Conservation (phyloP, 2,888 invertebrate species). For the Chaetogeoica ovagalla region DNA sequence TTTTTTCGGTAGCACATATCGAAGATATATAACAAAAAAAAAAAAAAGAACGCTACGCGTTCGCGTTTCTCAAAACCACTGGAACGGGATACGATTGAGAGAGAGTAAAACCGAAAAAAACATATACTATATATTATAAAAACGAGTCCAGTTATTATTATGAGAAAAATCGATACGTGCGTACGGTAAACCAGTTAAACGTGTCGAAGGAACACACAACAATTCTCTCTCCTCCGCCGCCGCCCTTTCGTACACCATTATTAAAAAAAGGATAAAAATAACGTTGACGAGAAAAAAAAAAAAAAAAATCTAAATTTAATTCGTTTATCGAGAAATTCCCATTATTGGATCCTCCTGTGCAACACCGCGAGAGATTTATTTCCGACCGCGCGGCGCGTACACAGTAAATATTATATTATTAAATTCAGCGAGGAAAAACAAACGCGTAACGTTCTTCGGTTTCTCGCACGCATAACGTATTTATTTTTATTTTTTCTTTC, state of each 20-base stretch:
- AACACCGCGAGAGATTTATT: too few relatives aligned
- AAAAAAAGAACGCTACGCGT: neutral
- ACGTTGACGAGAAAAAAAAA: too few relatives aligned
- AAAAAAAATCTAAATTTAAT: neutral
- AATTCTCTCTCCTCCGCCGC: neutral
- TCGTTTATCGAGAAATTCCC: neutral
- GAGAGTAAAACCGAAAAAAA: neutral
- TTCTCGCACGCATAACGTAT: neutral
- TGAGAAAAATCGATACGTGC: neutral
- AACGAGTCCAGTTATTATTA: slow-evolving; percentile 15
- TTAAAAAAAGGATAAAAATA: neutral
- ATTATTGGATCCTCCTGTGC: neutral
- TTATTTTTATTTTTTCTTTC: neutral
- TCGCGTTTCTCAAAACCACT: neutral
- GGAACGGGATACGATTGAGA: slow-evolving; percentile 3
- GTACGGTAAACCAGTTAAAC: slow-evolving; percentile 33
- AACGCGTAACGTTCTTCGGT: too few relatives aligned
- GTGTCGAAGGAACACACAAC: slow-evolving; percentile 9
- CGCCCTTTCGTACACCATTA: neutral
- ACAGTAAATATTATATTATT: too few relatives aligned
- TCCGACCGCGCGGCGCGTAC: too few relatives aligned
- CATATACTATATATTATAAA: neutral
- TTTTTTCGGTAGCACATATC: too few relatives aligned
- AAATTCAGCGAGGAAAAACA: too few relatives aligned
- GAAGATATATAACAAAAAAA: too few relatives aligned